phyloP scores from a whole-genome alignment of 2,113 vertebrate species.

The Conger conger region DNA sequence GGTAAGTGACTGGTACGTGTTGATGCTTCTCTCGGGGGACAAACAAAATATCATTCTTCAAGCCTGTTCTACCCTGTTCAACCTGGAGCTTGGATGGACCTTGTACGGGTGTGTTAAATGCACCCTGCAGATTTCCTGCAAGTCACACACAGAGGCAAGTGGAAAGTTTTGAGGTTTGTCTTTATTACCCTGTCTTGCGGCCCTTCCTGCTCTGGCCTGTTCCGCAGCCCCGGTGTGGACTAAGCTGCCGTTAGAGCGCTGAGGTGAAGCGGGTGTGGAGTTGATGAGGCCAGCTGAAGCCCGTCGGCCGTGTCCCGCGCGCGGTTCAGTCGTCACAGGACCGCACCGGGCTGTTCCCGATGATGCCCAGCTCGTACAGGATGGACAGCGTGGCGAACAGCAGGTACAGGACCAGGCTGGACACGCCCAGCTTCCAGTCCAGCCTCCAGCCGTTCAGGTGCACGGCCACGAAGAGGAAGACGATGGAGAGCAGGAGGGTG shows the following conservation, averaged over 20 bases:
- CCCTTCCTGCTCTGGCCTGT: neutral
- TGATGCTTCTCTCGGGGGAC: no score
- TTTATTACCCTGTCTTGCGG: neutral
- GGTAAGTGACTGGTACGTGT: no score
- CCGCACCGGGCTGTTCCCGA: conserved; percentile 82
- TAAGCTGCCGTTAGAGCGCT: neutral
- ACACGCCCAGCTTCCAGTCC: conserved; percentile 84
- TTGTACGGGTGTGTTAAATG: neutral
- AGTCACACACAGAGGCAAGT: neutral
- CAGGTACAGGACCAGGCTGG: conserved; percentile 80
- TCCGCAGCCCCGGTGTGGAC: neutral
- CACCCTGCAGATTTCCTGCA: neutral
- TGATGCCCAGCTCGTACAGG: conserved; percentile 90
- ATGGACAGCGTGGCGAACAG: conserved; percentile 82
- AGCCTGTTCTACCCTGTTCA: no score
- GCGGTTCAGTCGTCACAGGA: conserved; percentile 73
- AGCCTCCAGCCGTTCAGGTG: conserved; percentile 90
- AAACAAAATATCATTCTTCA: no score
- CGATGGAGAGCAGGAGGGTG: conserved; percentile 84
- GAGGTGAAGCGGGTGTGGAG: neutral
- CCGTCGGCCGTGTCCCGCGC: neutral
- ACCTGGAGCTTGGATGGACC: neutral
- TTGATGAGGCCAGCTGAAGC: neutral
- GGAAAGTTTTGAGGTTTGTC: neutral
- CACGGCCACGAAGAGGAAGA: conserved; percentile 83